Evolutionary conservation across 2,888 invertebrate species (phyloP), one percentile per base, ranked within the genome.

Genomic region (Drosophila ochracea): DNA sequence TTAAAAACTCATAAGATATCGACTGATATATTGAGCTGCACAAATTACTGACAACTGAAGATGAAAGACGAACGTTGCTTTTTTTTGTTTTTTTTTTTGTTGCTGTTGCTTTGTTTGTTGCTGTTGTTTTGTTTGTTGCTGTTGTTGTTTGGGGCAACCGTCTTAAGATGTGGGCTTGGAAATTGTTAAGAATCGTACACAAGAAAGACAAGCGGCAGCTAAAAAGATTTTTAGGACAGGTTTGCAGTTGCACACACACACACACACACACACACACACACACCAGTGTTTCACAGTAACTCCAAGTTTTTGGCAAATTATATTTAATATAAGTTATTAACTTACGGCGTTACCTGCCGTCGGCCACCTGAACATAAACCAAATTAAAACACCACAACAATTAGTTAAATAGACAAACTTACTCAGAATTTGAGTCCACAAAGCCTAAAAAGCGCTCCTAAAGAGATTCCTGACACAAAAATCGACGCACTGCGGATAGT

Each of bases 1-100:
- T 92, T 92, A 92, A 93, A 92, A 92, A 92, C 92, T 92, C 92
- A 92, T 92, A 92, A 92, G 92, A 92, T 92, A 92, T 92, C 93
- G 92, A 93, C 93, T 92, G 92, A 93, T 91, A 92, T 93, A 92
- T 92, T 93, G 93, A 92, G 92, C 91, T 91, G 92, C 92, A 91
- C 91, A 91, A 91, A 91, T 91, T 91, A 92, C 92, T 89, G 91
- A 91, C 91, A 91, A 89, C 86, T 88, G 76, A 76, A 89, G 82
- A 89, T 84, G 89, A 81, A 89, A 91, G 85, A 84, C 81, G 67
- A 60, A 65, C 65, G 53, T 35, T 58, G 53, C 16, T 47, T 47
- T 47, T 21, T 47, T n/a, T 41, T n/a, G 10, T 9, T 37, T 4
- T 6, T 25, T 11, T 43, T 4, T 13, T 25, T 21, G 28, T 16